Evolutionary conservation across 2,888 invertebrate genomes (phyloP), one percentile per base, ranked within the genome.

Genomic region (Polietes domitor): DNA sequence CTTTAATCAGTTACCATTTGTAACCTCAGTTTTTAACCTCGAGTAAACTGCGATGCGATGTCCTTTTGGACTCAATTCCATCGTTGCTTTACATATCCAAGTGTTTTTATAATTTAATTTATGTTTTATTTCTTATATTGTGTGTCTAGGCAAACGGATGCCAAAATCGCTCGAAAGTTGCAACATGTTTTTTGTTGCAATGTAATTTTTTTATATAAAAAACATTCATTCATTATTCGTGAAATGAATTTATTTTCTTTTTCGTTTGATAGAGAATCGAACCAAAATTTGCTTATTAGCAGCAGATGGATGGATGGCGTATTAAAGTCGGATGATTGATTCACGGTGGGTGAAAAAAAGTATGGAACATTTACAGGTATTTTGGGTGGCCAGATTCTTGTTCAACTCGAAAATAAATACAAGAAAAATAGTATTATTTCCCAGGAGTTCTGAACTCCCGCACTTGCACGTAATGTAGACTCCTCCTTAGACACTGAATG

Each of bases 151-250:
- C 37, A 1, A 32, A 32, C 75, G 80, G 77, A 80, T 79, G 72
- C 55, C 76, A 76, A 73, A 37, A 61, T 53, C 53, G 21, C 19
- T 19, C 7, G 3, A 10, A 21, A 37, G 28, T 65, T 65, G 37
- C 19, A 65, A 43, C 21, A 43, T 63, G 70, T 65, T 26, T 72
- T 72, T 74, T 77, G 21, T 78, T 78, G 75, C n/a, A n/a, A n/a
- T 68, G 73, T 73, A 15, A 73, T 81, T 21, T 50, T 78, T 72
- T 79, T 86, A 71, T 76, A 43, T 79, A 76, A 84, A 85, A 86
- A 85, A 86, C 80, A 85, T 86, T 85, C 81, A 86, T 86, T 80
- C 85, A 86, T 82, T 86, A 86, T 86, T 86, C 86, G 77, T 83
- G 74, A 80, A 85, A 83, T 85, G 77, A 76, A 86, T 75, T 79